Evolutionary conservation across 2,888 invertebrate genomes (phyloP), one percentile per base, ranked within the genome.

Genomic region (Drosophila conformis): DNA sequence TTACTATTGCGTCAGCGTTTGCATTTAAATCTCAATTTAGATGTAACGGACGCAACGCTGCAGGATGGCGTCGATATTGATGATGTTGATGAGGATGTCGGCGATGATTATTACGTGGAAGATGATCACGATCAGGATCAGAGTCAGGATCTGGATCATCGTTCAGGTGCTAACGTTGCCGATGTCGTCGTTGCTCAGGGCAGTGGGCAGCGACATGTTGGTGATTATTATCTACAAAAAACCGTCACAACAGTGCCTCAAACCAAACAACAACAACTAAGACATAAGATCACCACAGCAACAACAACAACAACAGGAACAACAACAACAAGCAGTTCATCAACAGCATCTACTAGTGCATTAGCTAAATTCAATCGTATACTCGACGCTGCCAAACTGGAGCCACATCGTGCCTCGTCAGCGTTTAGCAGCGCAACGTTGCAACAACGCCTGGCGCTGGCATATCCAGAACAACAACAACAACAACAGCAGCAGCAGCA

Each of bases 321-420:
- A 74, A 64, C 80, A 80, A 75, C 83, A 27, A 27, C 27, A 77
- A 75, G 87, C 79, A 83, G 87, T 79, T 85, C 86, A 78, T 81
- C 87, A 80, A 81, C 85, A 87, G 82, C 89, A 83, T 83, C 89
- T 80, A 82, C 86, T 86, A 91, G 91, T 81, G 93, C 93, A 91
- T 92, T 92, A 92, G 93, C 93, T 92, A 93, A 92, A 92, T 93
- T 93, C 91, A 93, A 93, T 90, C 91, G 91, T 90, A 92, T 93
- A 90, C 92, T 92, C 76, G 92, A 92, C 79, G 90, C 89, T 90
- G 90, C 87, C 82, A 87, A 92, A 76, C 83, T 91, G 88, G 90
- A 88, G 65, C 80, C 78, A 60, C 76, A 82, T 69, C 78, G 76
- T 31, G 85, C 85, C 59, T 65, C 72, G 25, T 76, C 77, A 29